Base-by-base conservation (phyloP, 2,113 vertebrate genomes). In the Forbesichthys papilliferus region DNA sequence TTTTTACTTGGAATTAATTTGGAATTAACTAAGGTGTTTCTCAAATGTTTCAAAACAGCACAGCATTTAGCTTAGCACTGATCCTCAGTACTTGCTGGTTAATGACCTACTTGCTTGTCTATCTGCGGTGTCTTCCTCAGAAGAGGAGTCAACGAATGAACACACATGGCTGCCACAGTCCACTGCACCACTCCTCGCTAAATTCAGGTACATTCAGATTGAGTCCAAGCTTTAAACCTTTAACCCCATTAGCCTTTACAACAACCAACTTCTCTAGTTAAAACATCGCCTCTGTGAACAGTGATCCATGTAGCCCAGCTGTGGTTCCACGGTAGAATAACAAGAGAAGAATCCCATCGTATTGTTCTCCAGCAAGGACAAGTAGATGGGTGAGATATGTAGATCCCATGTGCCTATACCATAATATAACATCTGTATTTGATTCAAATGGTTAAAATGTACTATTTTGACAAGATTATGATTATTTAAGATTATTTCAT, bases 241-340 rank as follows among this genome's bases (percentile, higher is more conserved):
- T 6, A 42, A 42, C 80, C 75, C 0, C 34, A 48, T 73, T 66
- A 55, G 61, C 73, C 57, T n/a, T 53, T 48, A 36, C 34, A 18
- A 20, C 34, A 14, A 9, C n/a, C 6, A 16, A 16, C 6, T 13
- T n/a, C 14, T 11, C 48, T 11, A 51, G 8, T 51, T 51, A 4
- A 51, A 51, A 12, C n/a, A 27, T 27, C 9, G 58, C 61, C 48
- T 61, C 12, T 61, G 18, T 53, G 42, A 58, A 3, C 80, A 99
- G 98, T 97, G 80, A 99, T 99, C 77, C 98, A 99, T 78, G 94
- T 94, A 84, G 96, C 96, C 27, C 97, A 99, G 87, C 91, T 97
- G 79, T 99, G 97, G 97, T 99, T 98, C 83, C 96, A 98, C 0
- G 98, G 98, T 68, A 92, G 95, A 71, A 99, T 99, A 86, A 94